Percentiles rank a stretch among this genome's conserved stretches.
These are phyloP conservation scores for Hycleus phaleratus DNA, from an alignment of 1,140 invertebrate species.

Conservation along the genomic window DNA sequence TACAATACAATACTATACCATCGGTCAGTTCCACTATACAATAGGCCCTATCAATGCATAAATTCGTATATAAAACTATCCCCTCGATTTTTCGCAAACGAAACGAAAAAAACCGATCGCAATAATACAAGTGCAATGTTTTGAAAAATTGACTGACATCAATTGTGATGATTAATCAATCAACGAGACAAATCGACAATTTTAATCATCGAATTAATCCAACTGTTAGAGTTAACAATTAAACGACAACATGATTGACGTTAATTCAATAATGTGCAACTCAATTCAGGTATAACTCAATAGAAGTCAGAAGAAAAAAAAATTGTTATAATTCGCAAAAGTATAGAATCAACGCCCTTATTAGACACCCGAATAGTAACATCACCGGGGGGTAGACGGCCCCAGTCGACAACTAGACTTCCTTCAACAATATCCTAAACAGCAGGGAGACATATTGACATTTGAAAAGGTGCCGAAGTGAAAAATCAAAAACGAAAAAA, in stretches of 20 bases:
- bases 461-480: slow-evolving; percentile 39
- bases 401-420: slow-evolving; percentile 6
- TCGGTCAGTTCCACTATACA: slow-evolving; percentile 31
- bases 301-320: no score
- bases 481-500: slow-evolving; percentile 35
- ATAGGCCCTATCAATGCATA: slow-evolving; percentile 2
- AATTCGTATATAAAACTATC: no score
- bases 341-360: slow-evolving; percentile 29
- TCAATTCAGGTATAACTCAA: no score
- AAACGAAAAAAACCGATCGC: no score
- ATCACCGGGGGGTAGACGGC: slow-evolving; percentile 11
- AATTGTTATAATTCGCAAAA: slow-evolving; percentile 3
- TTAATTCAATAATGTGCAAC: no score
- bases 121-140: no score
- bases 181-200: not conserved
- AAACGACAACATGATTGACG: no score
- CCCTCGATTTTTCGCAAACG: no score
- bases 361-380: slow-evolving; percentile 26
- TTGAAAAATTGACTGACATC: not conserved
- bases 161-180: slow-evolving; percentile 5
- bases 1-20: slow-evolving; percentile 30
- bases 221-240: no score
- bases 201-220: not conserved
- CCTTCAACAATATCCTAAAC: slow-evolving; percentile 29
- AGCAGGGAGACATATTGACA: slow-evolving; percentile 31